A percentile compares a stretch with the other conserved stretches of the same genome.
phyloP scores from a whole-genome alignment of 2,888 invertebrate genomes.

The Lasius fuliginosus region DNA sequence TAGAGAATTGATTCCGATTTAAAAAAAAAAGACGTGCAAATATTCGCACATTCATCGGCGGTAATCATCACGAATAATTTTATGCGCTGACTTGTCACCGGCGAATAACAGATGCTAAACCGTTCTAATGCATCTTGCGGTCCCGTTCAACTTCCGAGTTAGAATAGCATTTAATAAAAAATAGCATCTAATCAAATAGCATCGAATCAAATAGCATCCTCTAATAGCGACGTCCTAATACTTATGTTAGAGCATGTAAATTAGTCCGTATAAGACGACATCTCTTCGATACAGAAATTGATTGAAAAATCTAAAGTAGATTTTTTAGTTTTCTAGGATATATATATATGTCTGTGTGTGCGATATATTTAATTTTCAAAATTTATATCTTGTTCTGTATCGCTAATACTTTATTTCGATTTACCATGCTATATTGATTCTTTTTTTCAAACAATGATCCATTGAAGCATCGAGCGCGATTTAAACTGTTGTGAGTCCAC shows the following conservation, averaged over 20 bases:
- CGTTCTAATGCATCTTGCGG: conserved; percentile 31
- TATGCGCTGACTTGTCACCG: background rate
- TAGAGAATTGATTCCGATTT: background rate
- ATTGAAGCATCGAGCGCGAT: background rate
- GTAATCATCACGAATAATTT: conserved; percentile 17
- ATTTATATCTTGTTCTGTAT: background rate
- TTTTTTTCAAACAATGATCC: too few relatives aligned
- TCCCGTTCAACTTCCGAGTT: conserved; percentile 53
- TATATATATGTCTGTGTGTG: background rate
- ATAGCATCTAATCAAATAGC: background rate
- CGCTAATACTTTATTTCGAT: too few relatives aligned
- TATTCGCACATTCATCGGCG: conserved; percentile 31
- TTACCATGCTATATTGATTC: too few relatives aligned
- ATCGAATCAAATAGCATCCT: background rate
- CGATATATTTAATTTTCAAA: background rate
- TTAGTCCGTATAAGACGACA: background rate
- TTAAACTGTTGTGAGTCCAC: background rate
- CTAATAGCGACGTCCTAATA: background rate
- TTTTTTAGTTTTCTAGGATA: background rate
- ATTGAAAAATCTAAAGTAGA: background rate
- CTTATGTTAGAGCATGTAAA: background rate
- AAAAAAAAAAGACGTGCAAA: background rate
- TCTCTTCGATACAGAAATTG: background rate
- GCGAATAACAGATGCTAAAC: conserved; percentile 48
- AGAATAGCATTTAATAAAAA: background rate